phyloP scores from a whole-genome alignment of 1,140 invertebrate genomes.

The Leptonema lineaticorne region DNA sequence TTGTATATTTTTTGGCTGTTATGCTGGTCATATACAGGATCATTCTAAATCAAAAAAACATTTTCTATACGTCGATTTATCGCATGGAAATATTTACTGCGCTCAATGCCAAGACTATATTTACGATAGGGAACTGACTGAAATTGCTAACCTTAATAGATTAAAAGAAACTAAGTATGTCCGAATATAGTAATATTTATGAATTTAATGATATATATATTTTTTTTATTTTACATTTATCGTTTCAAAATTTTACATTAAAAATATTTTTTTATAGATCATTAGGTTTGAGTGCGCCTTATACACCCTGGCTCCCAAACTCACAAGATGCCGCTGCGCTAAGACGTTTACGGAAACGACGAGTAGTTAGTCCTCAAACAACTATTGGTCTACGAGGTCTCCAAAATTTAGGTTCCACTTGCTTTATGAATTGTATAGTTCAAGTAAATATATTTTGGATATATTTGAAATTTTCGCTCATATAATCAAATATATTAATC shows the following conservation, averaged over 20 bases:
- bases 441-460: slow-evolving; percentile 59
- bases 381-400: slow-evolving; percentile 88
- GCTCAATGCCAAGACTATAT: slow-evolving; percentile 90
- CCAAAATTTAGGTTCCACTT: slow-evolving; percentile 97
- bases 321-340: slow-evolving; percentile 71
- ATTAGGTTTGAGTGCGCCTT: slow-evolving; percentile 69
- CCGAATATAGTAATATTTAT: background rate
- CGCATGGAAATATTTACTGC: slow-evolving; percentile 90
- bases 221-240: slow-evolving; percentile 5
- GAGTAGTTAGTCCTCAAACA: slow-evolving; percentile 77
- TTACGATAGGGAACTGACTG: slow-evolving; percentile 73
- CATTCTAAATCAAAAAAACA: slow-evolving; percentile 82
- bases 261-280: slow-evolving; percentile 49
- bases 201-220: too few relatives aligned
- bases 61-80: slow-evolving; percentile 81
- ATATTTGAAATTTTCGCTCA: background rate
- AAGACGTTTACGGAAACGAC: slow-evolving; percentile 71
- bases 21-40: slow-evolving; percentile 79
- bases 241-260: background rate
- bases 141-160: slow-evolving; percentile 59
- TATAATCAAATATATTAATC: background rate
- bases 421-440: slow-evolving; percentile 98
- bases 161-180: slow-evolving; percentile 62
- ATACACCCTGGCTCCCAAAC: slow-evolving; percentile 78
- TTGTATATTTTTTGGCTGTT: slow-evolving; percentile 91